Percentiles rank a stretch among this genome's conserved stretches.
These are phyloP conservation scores for Hozukius guyotensis DNA, from an alignment of 2,797 vertebrate genomes.

Conservation along the genomic window DNA sequence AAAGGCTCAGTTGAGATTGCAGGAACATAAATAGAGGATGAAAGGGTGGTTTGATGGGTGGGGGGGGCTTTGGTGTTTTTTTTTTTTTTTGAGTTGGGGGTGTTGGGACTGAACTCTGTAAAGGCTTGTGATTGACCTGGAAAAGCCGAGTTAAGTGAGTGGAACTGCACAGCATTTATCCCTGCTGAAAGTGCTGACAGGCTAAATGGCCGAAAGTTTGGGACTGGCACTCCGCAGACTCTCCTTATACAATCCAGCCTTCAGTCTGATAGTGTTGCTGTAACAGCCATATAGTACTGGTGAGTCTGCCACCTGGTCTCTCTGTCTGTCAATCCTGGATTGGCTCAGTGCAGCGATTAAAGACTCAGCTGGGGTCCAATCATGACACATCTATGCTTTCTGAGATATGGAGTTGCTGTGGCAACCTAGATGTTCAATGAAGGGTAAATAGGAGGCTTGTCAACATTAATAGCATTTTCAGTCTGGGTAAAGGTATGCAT, in stretches of 20 bases:
- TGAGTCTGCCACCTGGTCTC: slow-evolving; percentile 27
- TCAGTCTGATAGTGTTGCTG: slow-evolving; percentile 49
- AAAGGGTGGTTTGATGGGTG: slow-evolving; percentile 63
- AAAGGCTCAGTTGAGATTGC: slow-evolving; percentile 68
- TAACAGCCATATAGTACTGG: slow-evolving; percentile 26
- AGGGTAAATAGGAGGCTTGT: slow-evolving; percentile 16
- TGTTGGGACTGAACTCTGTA: slow-evolving; percentile 62
- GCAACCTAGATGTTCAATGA: slow-evolving; percentile 30
- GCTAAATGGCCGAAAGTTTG: slow-evolving; percentile 69
- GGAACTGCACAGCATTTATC: slow-evolving; percentile 76
- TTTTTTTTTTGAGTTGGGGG: slow-evolving; percentile 31
- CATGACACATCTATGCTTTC: slow-evolving; percentile 30
- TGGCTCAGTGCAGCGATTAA: slow-evolving; percentile 46
- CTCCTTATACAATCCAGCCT: slow-evolving; percentile 39
- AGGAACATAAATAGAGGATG: slow-evolving; percentile 70
- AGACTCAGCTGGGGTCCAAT: slow-evolving; percentile 47
- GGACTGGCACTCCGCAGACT: slow-evolving; percentile 39
- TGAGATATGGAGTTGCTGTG: slow-evolving; percentile 32
- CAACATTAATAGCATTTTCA: not conserved
- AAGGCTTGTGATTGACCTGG: slow-evolving; percentile 79
- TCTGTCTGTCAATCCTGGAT: slow-evolving; percentile 44
- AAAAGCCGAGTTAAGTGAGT: slow-evolving; percentile 81
- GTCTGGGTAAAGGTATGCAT: not conserved
- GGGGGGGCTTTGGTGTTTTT: slow-evolving; percentile 16
- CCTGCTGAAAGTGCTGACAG: slow-evolving; percentile 79